Evolutionary conservation across 2,888 invertebrate genomes (phyloP).

Genomic region (Zeuzera pyrina): DNA sequence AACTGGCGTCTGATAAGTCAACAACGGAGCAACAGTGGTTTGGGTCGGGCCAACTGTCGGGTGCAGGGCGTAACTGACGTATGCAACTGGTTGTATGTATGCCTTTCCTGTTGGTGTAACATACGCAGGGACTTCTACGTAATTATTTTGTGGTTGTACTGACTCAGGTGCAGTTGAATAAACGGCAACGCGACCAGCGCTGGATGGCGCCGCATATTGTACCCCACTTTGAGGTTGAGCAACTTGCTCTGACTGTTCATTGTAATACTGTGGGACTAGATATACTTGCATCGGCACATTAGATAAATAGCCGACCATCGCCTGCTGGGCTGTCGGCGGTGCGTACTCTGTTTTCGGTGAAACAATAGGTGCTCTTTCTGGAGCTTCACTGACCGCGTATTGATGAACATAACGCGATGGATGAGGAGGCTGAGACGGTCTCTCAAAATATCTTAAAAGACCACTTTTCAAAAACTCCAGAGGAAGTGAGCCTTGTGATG

Average conservation of each 20-base stretch:
- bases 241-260: slow-evolving; percentile 31
- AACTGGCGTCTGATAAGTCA: slow-evolving; percentile 45
- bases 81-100: slow-evolving; percentile 39
- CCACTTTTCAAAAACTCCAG: slow-evolving; percentile 49
- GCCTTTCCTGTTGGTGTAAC: slow-evolving; percentile 37
- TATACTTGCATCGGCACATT: slow-evolving; percentile 64
- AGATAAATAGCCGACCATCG: slow-evolving; percentile 56
- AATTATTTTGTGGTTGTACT: slow-evolving; percentile 40
- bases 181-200: slow-evolving; percentile 21
- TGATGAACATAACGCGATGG: slow-evolving; percentile 52
- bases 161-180: slow-evolving; percentile 36
- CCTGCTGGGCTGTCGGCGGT: slow-evolving; percentile 34
- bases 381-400: slow-evolving; percentile 55
- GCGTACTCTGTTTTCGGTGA: slow-evolving; percentile 29
- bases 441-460: slow-evolving; percentile 40
- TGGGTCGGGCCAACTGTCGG: slow-evolving; percentile 34
- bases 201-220: slow-evolving; percentile 32
- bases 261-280: slow-evolving; percentile 59
- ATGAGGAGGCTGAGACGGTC: slow-evolving; percentile 28
- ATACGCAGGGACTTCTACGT: slow-evolving; percentile 44
- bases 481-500: slow-evolving; percentile 26
- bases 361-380: slow-evolving; percentile 30
- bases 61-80: slow-evolving; percentile 39
- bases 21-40: slow-evolving; percentile 35
- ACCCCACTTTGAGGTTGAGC: slow-evolving; percentile 22